Evolutionary conservation across 1,140 invertebrate species (phyloP), one percentile per base, ranked within the genome.

Genomic region (Diplogasteroides magnus): DNA sequence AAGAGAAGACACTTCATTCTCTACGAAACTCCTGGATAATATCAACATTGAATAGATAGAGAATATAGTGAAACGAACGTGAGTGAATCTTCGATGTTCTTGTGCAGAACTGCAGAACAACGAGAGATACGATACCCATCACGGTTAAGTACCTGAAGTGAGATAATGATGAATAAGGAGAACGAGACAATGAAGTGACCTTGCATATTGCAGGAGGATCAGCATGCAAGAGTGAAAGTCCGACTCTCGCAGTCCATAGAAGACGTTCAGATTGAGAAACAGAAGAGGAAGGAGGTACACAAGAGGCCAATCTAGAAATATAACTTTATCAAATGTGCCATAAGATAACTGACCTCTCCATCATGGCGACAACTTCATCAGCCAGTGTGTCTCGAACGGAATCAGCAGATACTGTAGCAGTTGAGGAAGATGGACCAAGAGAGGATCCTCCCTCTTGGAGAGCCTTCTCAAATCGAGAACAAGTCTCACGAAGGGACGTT

Each of bases 201-300:
- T 48, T 48, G 19, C 66, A 68, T 15, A 61, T 64, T 27, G 56
- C 62, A 19, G 28, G 25, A n/a, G 66, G 48, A 64, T 68, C 66
- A 1, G 57, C 15, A n/a, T 68, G 57, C 14, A 68, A 1, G 23
- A 68, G 66, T n/a, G 66, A 57, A n/a, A 68, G 66, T 26, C 26
- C 61, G n/a, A 68, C 27, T 55, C 66, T 48, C 15, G 66, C 66
- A 14, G 26, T 48, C 2, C 26, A 67, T 27, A 68, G 66, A 62
- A 3, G 19, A 59, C n/a, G 0, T 6, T 48, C 23, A 61, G 57
- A 26, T 6, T 3, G 31, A n/a, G 61, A 14, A 15, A 29, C n/a
- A 63, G 66, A 64, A 19, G 37, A 23, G 25, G 37, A 14, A 25
- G 28, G 31, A n/a, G 0, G 26, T 0, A 26, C 3, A 61, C 0